A percentile compares a stretch with the other conserved stretches of the same genome.
Conservation (phyloP, 2,888 invertebrate species). For the Sinohyriopsis cumingii region DNA sequence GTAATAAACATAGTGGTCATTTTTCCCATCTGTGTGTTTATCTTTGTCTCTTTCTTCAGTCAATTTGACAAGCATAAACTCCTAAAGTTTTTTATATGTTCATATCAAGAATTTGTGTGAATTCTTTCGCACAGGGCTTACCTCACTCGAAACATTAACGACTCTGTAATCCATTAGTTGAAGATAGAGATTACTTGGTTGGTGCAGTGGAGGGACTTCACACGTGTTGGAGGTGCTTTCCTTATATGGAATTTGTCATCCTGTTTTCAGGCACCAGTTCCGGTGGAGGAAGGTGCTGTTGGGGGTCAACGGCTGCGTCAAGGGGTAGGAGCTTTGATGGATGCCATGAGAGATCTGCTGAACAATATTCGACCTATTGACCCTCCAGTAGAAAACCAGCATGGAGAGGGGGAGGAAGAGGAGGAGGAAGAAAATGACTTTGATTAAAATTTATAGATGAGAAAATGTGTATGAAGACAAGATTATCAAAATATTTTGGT, state of each 20-base stretch:
- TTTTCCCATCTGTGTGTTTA: too few relatives aligned
- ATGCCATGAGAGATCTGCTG: slow-evolving; percentile 82
- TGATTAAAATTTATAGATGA: slow-evolving; percentile 10
- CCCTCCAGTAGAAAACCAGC: slow-evolving; percentile 72
- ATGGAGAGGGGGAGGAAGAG: slow-evolving; percentile 25
- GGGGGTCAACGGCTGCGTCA: slow-evolving; percentile 75
- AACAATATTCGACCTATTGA: slow-evolving; percentile 79
- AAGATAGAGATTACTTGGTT: background rate
- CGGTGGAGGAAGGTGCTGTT: slow-evolving; percentile 43
- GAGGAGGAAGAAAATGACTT: slow-evolving; percentile 30
- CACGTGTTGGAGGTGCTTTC: background rate
- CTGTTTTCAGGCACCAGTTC: slow-evolving; percentile 36
- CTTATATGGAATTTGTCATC: background rate
- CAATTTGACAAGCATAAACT: too few relatives aligned
- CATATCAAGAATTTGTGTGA: too few relatives aligned
- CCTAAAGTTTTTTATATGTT: too few relatives aligned
- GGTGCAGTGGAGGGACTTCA: background rate
- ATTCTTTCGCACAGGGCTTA: too few relatives aligned
- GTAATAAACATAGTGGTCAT: too few relatives aligned
- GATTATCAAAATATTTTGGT: too few relatives aligned
- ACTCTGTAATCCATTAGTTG: too few relatives aligned
- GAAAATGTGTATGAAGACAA: too few relatives aligned
- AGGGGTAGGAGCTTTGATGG: slow-evolving; percentile 80
- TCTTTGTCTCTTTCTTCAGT: too few relatives aligned
- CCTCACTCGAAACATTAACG: too few relatives aligned